Base-by-base conservation (phyloP, 2,113 vertebrate species). In the Spea multiplicata region DNA sequence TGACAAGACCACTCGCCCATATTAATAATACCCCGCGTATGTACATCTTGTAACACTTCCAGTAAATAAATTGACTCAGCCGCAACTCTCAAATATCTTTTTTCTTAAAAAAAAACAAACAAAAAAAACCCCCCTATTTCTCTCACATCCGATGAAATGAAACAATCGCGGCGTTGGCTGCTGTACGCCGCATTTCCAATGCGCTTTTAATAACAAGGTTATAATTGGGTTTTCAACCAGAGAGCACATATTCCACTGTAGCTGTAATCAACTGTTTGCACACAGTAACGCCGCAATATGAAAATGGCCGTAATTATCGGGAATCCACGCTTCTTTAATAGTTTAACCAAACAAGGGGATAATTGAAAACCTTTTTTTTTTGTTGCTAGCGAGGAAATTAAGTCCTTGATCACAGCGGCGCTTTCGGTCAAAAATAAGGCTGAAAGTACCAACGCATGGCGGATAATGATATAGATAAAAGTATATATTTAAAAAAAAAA, bases 251-350 rank as follows among this genome's bases (percentile, higher is more conserved):
- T 72, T 72, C 8, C 49, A 44, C 13, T 76, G 65, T 8, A 67
- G 52, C 8, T 66, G 16, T 68, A 76, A 76, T 76, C 13, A 76
- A 48, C 0, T 8, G 52, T 30, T 45, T 66, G 45, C 65, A 48
- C 62, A 53, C 2, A 16, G 66, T 69, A 66, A 69, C 61, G 57
- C 10, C 17, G 49, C 66, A 59, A 55, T 76, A 76, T 57, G 44
- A 76, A 76, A 69, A 76, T 76, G 53, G 44, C 45, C 53, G 59
- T 69, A 57, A 76, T 76, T 59, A 76, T 69, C 16, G 10, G 45
- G 47, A 69, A 59, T 44, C 13, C 50, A 17, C 44, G 55, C 66
- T 59, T 46, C 14, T 46, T 75, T 76, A 68, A 69, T 48, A 75
- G 64, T 75, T 55, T 57, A 46, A 59, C 44, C 73, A 65, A 48